Percentiles rank a stretch among this genome's conserved stretches.
Conservation (phyloP, 53 echinoderm and acorn worm species). For the Temnopleurus reevesii region DNA sequence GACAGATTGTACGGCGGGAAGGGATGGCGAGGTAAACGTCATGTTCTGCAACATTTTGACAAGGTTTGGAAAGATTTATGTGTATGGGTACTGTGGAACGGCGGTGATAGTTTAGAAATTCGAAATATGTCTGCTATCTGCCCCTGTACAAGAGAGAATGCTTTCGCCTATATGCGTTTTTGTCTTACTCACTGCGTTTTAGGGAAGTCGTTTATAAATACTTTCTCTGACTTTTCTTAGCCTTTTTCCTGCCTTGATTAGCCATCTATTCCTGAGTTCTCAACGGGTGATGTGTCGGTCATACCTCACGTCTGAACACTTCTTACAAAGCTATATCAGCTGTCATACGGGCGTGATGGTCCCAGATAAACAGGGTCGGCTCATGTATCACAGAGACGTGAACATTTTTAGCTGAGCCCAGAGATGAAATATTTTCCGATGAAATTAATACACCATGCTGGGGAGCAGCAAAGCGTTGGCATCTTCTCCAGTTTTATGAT, state of each 20-base stretch:
- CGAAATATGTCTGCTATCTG: no score
- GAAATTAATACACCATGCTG: neutral
- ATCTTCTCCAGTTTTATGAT: constrained; percentile 27
- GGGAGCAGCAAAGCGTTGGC: constrained; percentile 9
- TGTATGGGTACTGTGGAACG: neutral
- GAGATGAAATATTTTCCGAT: neutral
- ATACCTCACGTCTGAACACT: constrained; percentile 3
- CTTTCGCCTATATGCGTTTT: no score
- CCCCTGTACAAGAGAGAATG: no score
- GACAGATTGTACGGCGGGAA: neutral
- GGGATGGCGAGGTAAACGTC: neutral
- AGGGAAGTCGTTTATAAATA: no score
- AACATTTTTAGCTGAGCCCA: neutral
- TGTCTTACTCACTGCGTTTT: no score
- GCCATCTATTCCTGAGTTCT: neutral
- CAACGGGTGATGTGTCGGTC: neutral
- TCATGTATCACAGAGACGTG: neutral
- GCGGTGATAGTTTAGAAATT: no score
- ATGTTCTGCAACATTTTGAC: neutral
- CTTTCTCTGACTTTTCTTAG: neutral
- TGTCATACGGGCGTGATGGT: neutral
- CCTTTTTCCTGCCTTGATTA: neutral
- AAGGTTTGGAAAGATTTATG: neutral
- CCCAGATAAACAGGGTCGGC: constrained; percentile 11
- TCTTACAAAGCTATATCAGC: neutral